These are phyloP conservation scores for Hetaerina titia DNA, from an alignment of 2,888 invertebrate species.

Conservation along the genomic window DNA sequence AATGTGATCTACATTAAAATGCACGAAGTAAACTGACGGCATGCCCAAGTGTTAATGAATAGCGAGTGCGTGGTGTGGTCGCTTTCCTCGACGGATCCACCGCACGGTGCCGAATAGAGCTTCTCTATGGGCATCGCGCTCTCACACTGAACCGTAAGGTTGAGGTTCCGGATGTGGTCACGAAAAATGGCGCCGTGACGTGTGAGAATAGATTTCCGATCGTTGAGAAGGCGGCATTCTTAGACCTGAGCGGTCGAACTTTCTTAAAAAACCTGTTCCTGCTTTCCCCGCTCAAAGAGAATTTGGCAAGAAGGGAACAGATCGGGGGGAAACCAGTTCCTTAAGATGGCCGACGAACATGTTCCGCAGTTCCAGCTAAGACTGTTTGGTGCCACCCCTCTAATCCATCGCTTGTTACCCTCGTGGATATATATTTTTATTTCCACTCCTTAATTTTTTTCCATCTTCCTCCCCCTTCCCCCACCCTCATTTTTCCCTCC, in stretches of 20 bases:
- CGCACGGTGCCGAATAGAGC: too few relatives aligned
- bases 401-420: slow-evolving; percentile 15
- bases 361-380: background rate
- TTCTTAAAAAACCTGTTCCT: background rate
- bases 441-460: background rate
- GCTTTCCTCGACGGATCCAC: too few relatives aligned
- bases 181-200: background rate
- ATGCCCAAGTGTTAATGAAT: too few relatives aligned
- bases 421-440: background rate
- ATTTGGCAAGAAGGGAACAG: background rate
- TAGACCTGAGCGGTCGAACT: background rate
- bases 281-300: background rate
- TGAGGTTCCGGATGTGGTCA: background rate
- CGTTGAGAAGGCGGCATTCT: background rate
- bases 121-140: background rate
- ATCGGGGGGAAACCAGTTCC: background rate
- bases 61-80: too few relatives aligned
- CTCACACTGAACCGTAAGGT: background rate
- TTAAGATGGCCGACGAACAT: background rate
- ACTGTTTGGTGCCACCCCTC: background rate
- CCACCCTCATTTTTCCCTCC: background rate
- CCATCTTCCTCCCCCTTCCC: background rate
- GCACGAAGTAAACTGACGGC: too few relatives aligned
- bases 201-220: background rate
- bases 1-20: too few relatives aligned